phyloP scores from a whole-genome alignment of 2,888 invertebrate species.

The Drosophila hawaiiensis region DNA sequence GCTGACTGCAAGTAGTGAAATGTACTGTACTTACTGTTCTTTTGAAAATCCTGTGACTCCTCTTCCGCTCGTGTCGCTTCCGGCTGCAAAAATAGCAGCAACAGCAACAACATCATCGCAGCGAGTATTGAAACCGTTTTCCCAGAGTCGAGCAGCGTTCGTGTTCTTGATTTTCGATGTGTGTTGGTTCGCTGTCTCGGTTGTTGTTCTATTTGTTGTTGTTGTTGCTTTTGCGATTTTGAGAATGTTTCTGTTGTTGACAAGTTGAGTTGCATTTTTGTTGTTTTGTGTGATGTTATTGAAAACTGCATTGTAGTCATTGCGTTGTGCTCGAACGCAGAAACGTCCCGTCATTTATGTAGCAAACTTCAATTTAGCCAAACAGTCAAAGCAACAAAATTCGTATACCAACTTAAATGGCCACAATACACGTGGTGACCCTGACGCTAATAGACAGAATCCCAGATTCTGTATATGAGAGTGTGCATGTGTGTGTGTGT shows the following conservation, averaged over 20 bases:
- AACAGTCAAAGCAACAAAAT: constrained; percentile 52
- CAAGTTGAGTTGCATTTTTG: constrained; percentile 43
- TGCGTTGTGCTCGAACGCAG: constrained; percentile 62
- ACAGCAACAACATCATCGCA: constrained; percentile 49
- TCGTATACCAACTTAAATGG: constrained; percentile 17
- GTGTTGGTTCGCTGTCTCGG: constrained; percentile 50
- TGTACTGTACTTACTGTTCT: constrained; percentile 84
- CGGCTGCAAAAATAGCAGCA: constrained; percentile 53
- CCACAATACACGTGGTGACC: constrained; percentile 18
- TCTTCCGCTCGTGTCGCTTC: constrained; percentile 73
- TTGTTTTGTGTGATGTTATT: constrained; percentile 49
- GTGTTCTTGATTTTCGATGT: constrained; percentile 70
- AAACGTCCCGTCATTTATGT: constrained; percentile 78
- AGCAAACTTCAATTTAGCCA: constrained; percentile 55
- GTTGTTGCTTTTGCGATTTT: constrained; percentile 32
- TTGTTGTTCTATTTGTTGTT: constrained; percentile 22
- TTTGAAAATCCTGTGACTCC: constrained; percentile 85
- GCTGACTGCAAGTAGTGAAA: neutral
- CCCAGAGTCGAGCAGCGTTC: constrained; percentile 43
- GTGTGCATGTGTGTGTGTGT: neutral
- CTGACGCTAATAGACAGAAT: constrained; percentile 45
- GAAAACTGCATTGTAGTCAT: constrained; percentile 76
- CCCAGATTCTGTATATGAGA: neutral
- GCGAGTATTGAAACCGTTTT: constrained; percentile 64
- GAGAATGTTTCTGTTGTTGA: constrained; percentile 29